Base-by-base conservation (phyloP, 2,113 vertebrate genomes). In the Melanerpes formicivorus region DNA sequence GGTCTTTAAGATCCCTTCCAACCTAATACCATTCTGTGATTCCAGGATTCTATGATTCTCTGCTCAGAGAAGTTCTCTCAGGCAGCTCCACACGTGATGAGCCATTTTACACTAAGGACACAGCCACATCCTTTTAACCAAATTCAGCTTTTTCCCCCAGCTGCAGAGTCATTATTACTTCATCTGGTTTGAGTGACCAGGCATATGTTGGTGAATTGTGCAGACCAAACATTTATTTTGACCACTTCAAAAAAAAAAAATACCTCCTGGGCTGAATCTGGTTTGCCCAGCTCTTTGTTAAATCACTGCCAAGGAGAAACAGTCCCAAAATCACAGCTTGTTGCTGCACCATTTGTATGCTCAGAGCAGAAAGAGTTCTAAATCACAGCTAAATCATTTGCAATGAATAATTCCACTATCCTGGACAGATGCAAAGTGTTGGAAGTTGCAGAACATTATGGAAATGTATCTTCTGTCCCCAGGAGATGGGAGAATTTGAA, bases 401-500 rank as follows among this genome's bases (percentile, higher is more conserved):
- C 88, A 32, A 65, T 21, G 7, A 59, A 80, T 94, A 95, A 93
- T 90, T 95, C 82, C 71, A 75, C 59, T 59, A 34, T 72, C 95
- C 25, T 3, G 56, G 84, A 85, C 72, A 94, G 34, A 95, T 90
- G 40, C 69, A 95, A 64, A 63, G 52, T 34, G 10, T 23, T 88
- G 82, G 46, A 88, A 82, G 87, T 83, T 87, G 67, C 23, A 95
- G 95, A 96, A 75, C 69, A 74, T 94, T 93, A 90, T 59, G 90
- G 78, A 96, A 94, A 97, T 87, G 19, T 27, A 77, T 93, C 72
- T 95, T 93, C 64, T 54, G 2, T 94, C 92, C 96, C 94, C 78
- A 50, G 60, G 75, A 80, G 88, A 95, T 88, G 78, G 46, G 83
- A 65, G 56, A 84, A 88, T 92, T 80, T 86, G 93, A 92, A 91